Percentiles rank a stretch among this genome's conserved stretches.
These are phyloP conservation scores for Paralichthys olivaceus DNA, from an alignment of 2,113 vertebrate species.

Conservation along the genomic window DNA sequence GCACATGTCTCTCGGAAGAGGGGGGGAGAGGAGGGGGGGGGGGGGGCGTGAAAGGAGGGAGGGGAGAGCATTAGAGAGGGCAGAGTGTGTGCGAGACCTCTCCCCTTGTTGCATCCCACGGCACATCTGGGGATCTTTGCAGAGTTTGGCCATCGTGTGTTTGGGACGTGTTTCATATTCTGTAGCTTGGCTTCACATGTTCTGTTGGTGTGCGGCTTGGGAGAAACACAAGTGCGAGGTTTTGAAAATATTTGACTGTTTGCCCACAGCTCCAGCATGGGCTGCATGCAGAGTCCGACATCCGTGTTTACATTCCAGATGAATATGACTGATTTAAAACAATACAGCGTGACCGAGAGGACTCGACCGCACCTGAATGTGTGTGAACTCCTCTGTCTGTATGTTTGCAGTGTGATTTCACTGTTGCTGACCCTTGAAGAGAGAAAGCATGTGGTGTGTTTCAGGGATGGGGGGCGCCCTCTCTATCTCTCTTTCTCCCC, in stretches of 20 bases:
- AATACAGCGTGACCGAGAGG: not conserved
- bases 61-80: conserved; percentile 47
- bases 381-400: conserved; percentile 12
- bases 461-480: conserved; percentile 56
- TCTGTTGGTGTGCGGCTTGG: not conserved
- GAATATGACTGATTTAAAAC: conserved; percentile 7
- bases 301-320: conserved; percentile 18
- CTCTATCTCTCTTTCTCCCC: conserved; percentile 22
- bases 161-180: conserved; percentile 3
- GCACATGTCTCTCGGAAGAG: conserved; percentile 65
- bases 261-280: not conserved
- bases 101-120: conserved; percentile 54
- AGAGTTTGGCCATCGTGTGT: conserved; percentile 31
- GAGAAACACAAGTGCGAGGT: conserved; percentile 24
- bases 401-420: conserved; percentile 47
- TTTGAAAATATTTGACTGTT: conserved; percentile 16
- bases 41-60: conserved; percentile 30
- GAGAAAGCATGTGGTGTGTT: conserved; percentile 68
- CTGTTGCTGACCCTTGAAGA: conserved; percentile 55
- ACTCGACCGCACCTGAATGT: not conserved
- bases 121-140: conserved; percentile 74
- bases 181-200: conserved; percentile 16
- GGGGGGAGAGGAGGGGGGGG: conserved; percentile 37
- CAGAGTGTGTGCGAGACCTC: conserved; percentile 53
- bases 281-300: not conserved